Evolutionary conservation across 2,797 vertebrate species (phyloP).

Genomic region (Spatula versicolor): DNA sequence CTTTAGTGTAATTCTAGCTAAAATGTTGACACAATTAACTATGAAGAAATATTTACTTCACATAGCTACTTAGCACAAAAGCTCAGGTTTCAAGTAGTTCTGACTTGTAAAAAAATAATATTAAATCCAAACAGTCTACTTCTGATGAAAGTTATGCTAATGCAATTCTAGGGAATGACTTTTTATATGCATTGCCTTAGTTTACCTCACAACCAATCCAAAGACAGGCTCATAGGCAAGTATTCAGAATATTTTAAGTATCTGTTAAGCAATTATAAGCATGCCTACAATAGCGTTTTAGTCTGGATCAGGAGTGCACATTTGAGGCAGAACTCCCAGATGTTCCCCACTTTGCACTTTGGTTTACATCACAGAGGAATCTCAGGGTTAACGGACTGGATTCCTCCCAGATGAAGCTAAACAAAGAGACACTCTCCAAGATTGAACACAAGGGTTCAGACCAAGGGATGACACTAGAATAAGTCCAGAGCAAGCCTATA

Average conservation of each 20-base stretch:
- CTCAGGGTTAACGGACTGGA: background rate
- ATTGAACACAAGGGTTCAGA: too few species aligned
- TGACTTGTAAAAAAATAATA: background rate
- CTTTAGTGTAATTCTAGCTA: background rate
- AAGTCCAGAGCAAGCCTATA: background rate
- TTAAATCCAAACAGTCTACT: background rate
- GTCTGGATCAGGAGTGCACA: background rate
- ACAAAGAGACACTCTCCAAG: background rate
- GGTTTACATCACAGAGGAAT: background rate
- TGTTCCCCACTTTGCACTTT: background rate
- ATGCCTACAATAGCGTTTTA: rapidly evolving
- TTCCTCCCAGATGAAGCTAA: background rate
- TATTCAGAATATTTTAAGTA: background rate
- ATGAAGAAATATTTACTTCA: background rate
- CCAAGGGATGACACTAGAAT: too few species aligned
- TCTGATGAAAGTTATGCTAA: background rate
- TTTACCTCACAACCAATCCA: background rate
- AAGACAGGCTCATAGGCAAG: background rate
- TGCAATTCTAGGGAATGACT: background rate
- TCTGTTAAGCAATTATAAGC: background rate
- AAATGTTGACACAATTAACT: background rate
- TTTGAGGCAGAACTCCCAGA: background rate
- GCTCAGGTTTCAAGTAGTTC: background rate
- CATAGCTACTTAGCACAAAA: background rate
- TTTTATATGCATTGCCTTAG: background rate